phyloP scores from a whole-genome alignment of 2,888 invertebrate species.

The Oligia fasciuncula region DNA sequence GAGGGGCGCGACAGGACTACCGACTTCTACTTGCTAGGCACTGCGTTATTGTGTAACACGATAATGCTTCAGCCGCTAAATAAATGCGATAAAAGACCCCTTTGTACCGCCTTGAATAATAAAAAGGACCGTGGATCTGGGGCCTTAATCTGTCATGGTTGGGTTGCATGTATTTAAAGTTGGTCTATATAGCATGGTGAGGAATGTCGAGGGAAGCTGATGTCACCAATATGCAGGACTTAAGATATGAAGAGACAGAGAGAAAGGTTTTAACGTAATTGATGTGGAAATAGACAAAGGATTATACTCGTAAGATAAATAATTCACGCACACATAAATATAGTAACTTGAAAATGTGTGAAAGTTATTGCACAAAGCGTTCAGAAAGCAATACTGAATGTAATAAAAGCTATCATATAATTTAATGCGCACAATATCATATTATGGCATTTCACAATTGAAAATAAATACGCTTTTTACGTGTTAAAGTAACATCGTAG shows the following conservation, averaged over 20 bases:
- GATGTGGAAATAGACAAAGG: background rate
- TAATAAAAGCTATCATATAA: constrained; percentile 39
- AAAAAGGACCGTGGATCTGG: constrained; percentile 6
- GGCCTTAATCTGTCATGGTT: background rate
- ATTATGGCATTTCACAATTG: constrained; percentile 40
- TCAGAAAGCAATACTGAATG: constrained; percentile 30
- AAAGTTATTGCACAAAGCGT: constrained; percentile 6
- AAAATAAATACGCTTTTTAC: constrained; percentile 50
- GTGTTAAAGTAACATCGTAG: constrained; percentile 46
- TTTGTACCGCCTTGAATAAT: constrained; percentile 1
- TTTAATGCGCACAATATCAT: constrained; percentile 37
- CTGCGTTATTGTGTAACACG: constrained; percentile 36
- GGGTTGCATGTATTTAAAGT: background rate
- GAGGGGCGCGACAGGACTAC: constrained; percentile 71
- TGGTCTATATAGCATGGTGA: background rate
- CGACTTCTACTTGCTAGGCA: constrained; percentile 62
- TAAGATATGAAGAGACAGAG: background rate
- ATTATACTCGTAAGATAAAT: background rate
- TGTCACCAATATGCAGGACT: background rate
- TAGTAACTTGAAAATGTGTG: background rate
- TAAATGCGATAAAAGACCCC: constrained; percentile 12
- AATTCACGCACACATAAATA: background rate
- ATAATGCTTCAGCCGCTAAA: constrained; percentile 45
- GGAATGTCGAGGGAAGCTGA: background rate
- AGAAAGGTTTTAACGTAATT: background rate